Base-by-base conservation (phyloP, 2,797 vertebrate genomes). In the Phoxinus dragarum region DNA sequence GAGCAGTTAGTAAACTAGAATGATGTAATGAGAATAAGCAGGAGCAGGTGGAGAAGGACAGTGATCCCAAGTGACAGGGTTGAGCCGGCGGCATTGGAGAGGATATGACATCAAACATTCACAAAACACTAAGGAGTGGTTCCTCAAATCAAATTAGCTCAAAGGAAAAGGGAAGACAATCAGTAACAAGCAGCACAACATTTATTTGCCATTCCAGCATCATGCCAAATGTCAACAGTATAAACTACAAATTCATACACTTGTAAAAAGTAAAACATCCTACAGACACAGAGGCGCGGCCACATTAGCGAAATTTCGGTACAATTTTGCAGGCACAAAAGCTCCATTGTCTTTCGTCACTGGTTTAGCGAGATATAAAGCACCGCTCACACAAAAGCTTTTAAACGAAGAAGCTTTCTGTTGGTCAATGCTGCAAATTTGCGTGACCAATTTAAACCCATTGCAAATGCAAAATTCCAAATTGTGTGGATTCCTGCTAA, bases 121-220 rank as follows among this genome's bases (percentile, higher is more conserved):
- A 42, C 52, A 9, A 72, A 81, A 44, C 31, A 75, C 49, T 21
- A 77, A 59, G 7, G 23, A 42, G 75, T 61, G 54, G 16, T 61
- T 61, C n/a, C 11, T 78, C 40, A 12, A 34, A 9, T 61, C 17
- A 64, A 72, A 59, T 1, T 21, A 31, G 14, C 52, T 52, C 42
- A 71, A 44, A 52, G 42, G 31, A 31, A 80, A 49, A 73, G 4
- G 44, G 8, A 61, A 87, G 40, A 80, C 52, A 68, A 31, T 36
- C 42, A 84, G 47, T 1, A 69, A 80, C 17, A 75, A 80, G 52
- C 8, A 82, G 49, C 67, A 81, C 72, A 56, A 11, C 27, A 78
- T 88, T 88, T 85, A 88, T 88, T 88, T 44, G 47, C 34, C 40
- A 76, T 76, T 81, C 47, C 23, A 85, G 66, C 17, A 64, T 72